Evolutionary conservation across 2,888 invertebrate genomes (phyloP), one percentile per base, ranked within the genome.

Genomic region (Dicranocentrus wangi): DNA sequence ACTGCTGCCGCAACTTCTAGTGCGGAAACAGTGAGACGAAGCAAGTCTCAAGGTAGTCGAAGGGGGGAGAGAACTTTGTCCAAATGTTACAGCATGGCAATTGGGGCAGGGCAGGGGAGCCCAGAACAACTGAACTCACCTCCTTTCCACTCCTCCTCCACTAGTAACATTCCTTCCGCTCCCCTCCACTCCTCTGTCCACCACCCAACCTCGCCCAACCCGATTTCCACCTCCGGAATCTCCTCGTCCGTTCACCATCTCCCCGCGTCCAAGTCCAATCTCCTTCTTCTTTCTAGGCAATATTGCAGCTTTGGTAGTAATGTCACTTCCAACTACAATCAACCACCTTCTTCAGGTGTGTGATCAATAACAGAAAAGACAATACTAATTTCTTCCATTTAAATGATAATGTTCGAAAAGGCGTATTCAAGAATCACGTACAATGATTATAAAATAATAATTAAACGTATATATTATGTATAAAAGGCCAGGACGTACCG

Each of bases 291-390:
- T 92, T 93, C 94, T 92, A 93, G 94, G 92, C 94, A 94, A 92
- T 95, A 94, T 94, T 94, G 94, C 94, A 95, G 94, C 94, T 94
- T 95, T 94, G 94, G 94, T 94, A 95, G 94, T 94, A 94, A 93
- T 92, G 87, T 87, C 85, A 86, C 87, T 85, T 79, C 84, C 82
- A 83, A 83, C 83, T 83, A 82, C 80, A 80, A 68, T 82, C 82
- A 82, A 80, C 82, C 82, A 83, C 73, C 82, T 83, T 80, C 73
- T 66, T 60, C 80, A 82, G 82, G 84, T 82, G 82, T 61, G 80
- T 82, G 23, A 32, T 32, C 3, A 32, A 32, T 32, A 32, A 7
- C 32, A 32, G 32, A 32, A 32, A 32, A 32, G 10, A 32, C 10
- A 32, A n/a, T n/a, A n/a, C n/a, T n/a, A n/a, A n/a, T n/a, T n/a